Conservation (phyloP, 2,113 vertebrate genomes). For the Lagopus muta region DNA sequence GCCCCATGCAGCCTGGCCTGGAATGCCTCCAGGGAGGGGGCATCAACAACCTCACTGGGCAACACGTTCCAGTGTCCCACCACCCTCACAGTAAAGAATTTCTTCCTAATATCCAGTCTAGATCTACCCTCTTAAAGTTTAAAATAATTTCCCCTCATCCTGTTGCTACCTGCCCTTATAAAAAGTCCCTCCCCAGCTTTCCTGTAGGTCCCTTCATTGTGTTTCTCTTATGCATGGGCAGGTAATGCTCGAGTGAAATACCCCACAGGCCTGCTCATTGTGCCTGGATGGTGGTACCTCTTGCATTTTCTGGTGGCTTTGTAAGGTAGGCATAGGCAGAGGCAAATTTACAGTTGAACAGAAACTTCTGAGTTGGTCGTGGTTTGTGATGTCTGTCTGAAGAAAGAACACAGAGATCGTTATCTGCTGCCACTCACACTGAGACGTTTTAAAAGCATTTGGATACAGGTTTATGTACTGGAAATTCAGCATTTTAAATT, state of each 20-base stretch:
- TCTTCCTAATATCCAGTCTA: too few species aligned
- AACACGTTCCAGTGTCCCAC: too few species aligned
- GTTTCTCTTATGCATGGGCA: neutral
- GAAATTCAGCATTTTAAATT: conserved; percentile 4
- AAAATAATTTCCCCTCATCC: too few species aligned
- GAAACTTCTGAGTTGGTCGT: neutral
- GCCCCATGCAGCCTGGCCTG: too few species aligned
- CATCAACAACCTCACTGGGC: too few species aligned
- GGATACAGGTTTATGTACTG: neutral
- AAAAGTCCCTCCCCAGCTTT: too few species aligned
- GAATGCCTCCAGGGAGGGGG: too few species aligned
- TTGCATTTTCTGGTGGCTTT: neutral
- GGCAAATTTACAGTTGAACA: neutral
- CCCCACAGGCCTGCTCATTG: neutral
- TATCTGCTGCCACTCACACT: neutral
- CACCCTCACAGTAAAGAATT: too few species aligned
- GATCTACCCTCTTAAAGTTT: too few species aligned
- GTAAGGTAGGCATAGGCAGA: neutral
- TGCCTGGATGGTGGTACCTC: neutral
- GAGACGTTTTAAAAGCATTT: neutral
- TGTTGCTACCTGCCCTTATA: too few species aligned
- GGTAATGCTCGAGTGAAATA: neutral
- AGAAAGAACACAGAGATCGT: neutral
- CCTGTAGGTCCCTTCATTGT: neutral
- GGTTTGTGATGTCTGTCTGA: neutral